Conservation (phyloP, 2,797 vertebrate genomes). For the Myoxocephalus aenaeus region DNA sequence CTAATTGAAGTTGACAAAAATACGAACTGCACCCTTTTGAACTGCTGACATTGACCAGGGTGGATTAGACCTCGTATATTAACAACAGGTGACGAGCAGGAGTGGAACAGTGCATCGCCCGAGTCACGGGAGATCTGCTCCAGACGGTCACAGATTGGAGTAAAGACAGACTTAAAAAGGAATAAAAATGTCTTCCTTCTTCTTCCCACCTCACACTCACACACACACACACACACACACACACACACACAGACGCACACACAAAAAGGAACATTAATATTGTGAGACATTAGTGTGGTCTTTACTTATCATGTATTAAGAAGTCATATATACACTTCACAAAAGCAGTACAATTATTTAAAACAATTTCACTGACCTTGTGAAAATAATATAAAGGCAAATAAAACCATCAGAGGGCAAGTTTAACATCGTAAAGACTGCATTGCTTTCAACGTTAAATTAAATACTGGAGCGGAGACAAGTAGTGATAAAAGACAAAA, state of each 20-base stretch:
- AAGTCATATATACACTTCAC: slow-evolving; percentile 63
- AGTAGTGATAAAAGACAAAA: slow-evolving; percentile 25
- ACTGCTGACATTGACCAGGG: slow-evolving; percentile 92
- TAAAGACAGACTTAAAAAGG: slow-evolving; percentile 26
- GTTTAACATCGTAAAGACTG: slow-evolving; percentile 36
- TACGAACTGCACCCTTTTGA: slow-evolving; percentile 91
- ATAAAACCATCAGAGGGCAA: slow-evolving; percentile 53
- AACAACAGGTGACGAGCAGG: slow-evolving; percentile 90
- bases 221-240: too few species aligned
- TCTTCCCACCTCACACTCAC: not conserved
- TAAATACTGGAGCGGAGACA: slow-evolving; percentile 22
- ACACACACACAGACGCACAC: too few species aligned
- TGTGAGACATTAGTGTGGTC: slow-evolving; percentile 21
- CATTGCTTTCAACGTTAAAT: not conserved
- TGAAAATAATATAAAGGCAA: slow-evolving; percentile 52
- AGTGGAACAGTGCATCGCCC: slow-evolving; percentile 55
- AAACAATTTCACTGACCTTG: slow-evolving; percentile 36
- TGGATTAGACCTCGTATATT: slow-evolving; percentile 91
- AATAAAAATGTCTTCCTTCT: slow-evolving; percentile 22
- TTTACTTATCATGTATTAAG: slow-evolving; percentile 70
- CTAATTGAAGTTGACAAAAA: slow-evolving; percentile 96
- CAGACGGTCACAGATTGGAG: slow-evolving; percentile 24
- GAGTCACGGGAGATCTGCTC: slow-evolving; percentile 36
- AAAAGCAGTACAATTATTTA: slow-evolving; percentile 34
- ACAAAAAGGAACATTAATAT: not conserved